Evolutionary conservation across 1,140 invertebrate species (phyloP), one percentile per base, ranked within the genome.

Genomic region (Philopotamus ludificatus): DNA sequence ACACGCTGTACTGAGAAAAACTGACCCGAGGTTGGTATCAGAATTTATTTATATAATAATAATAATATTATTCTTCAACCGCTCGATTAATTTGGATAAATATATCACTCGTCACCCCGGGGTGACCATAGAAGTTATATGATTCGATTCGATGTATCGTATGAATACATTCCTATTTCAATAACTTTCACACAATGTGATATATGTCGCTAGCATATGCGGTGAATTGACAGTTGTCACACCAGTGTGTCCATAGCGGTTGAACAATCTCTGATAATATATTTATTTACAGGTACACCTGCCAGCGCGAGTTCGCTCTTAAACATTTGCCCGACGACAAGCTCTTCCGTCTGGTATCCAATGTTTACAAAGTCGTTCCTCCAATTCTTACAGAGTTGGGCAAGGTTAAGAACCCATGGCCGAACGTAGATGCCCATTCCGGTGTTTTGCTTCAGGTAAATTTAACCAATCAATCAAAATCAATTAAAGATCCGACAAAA

Each of bases 381-480:
- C 91, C 93, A 68, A 89, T 98, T 70, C 87, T 99, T 9, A 85
- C 92, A 66, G 93, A 95, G 75, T 91, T 93, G 67, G 95, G 95
- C 73, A 98, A 99, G 80, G 94, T 97, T 7, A 95, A 96, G 85
- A 99, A 99, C 85, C 96, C 96, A 61, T 99, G 95, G 95, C 96
- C 96, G 62, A 98, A 98, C 83, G 96, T 98, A 72, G 96, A 99
- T 81, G 95, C 96, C 49, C 95, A 98, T 82, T 97, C 94, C 71
- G 96, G 96, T 71, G 94, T 97, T 9, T 81, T 98, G 22, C 82
- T 98, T 59, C 83, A 82, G 76, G 77, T 81, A 60, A 47, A 47
- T 47, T 47, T 47, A 15, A 47, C 18, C 15, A 8, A 9, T 15
- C 18, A 20, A 8, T 51, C 4, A 3, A 7, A 47, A 10, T 18